A percentile compares a stretch with the other conserved stretches of the same genome.
Conservation (phyloP, 2,113 vertebrate species). For the Brienomyrus longianalis region DNA sequence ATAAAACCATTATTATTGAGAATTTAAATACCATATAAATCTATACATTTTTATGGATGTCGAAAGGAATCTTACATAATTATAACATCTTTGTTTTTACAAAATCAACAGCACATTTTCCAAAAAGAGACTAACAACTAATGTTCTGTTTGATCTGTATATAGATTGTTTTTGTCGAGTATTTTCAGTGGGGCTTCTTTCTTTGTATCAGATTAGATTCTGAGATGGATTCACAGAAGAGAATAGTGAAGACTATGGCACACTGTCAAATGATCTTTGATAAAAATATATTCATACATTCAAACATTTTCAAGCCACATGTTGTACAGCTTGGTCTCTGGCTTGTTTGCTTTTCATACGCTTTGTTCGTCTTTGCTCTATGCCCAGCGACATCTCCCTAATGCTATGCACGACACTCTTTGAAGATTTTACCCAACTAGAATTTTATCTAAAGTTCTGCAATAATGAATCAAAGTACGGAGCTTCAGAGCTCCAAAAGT, state of each 20-base stretch:
- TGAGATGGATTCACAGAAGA: background rate
- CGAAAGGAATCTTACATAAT: background rate
- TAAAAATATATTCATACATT: background rate
- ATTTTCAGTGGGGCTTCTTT: background rate
- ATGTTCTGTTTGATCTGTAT: background rate
- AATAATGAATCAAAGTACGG: background rate
- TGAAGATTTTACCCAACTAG: background rate
- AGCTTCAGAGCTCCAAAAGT: background rate
- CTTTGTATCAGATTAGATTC: background rate
- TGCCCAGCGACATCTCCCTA: background rate
- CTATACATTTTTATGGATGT: background rate
- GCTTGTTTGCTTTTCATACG: background rate
- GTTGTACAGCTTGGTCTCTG: background rate
- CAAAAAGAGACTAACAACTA: background rate
- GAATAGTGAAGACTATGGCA: background rate
- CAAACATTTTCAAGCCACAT: background rate
- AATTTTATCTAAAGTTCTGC: background rate
- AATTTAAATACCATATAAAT: background rate
- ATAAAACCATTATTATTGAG: background rate
- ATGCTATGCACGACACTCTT: background rate
- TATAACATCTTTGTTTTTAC: background rate
- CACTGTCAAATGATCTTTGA: background rate
- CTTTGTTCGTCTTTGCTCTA: background rate
- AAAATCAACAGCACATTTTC: background rate
- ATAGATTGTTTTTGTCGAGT: background rate